Evolutionary conservation across 1,140 invertebrate genomes (phyloP), one percentile per base, ranked within the genome.

Genomic region (Drosophila sp.): DNA sequence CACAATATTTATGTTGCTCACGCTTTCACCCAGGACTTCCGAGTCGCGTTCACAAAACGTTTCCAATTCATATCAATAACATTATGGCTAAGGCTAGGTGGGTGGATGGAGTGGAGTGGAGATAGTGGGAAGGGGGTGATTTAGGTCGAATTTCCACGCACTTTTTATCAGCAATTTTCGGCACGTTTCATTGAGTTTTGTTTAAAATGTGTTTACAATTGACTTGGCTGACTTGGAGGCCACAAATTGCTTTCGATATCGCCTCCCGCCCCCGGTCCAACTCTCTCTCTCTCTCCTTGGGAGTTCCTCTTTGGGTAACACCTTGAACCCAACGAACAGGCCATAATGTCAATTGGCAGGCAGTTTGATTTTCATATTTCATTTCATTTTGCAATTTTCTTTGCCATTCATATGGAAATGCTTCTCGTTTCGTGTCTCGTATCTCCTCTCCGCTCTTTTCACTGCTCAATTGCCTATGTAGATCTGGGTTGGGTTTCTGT

Each of bases 181-280:
- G 85, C 84, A 89, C 84, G 84, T 89, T 74, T 80, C 80, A 72
- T 63, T 89, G 84, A 75, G 80, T 89, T 89, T 84, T 89, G 84
- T 80, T 84, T 89, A 90, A 84, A 80, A 89, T 89, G 77, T 70
- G 72, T 89, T 80, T 90, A 90, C 85, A 89, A 84, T 84, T 89
- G 84, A 80, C 74, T 79, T 63, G 54, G 30, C 11, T 38, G n/a
- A 29, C 66, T 62, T 38, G 35, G 27, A 30, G 56, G 44, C 25
- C 25, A 29, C 17, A 56, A 76, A 80, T 72, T 69, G 72, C 60
- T 66, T 80, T 79, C 60, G 17, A 17, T 17, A 17, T 17, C 17
- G 17, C 63, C 32, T 50, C 38, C 62, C 54, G 27, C 76, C 58
- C 70, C 66, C 60, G 32, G 10, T 1, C 40, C 6, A 1, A 10